Evolutionary conservation across 2,888 invertebrate genomes (phyloP), one percentile per base, ranked within the genome.

Genomic region (Hylaea fasciaria): DNA sequence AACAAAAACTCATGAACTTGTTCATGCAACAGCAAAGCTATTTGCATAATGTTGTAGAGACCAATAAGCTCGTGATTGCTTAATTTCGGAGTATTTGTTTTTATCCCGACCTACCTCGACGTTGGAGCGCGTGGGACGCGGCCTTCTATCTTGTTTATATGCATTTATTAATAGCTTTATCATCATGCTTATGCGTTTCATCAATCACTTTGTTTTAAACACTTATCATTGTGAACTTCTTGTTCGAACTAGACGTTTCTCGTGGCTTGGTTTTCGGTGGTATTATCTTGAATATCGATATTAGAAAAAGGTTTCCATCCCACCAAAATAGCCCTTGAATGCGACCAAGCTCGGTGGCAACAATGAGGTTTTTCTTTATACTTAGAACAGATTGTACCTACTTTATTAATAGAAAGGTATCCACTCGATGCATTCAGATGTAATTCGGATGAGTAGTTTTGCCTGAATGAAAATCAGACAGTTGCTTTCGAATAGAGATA

Each of bases 81-180:
- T 70, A 72, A 72, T 76, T 79, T 80, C 73, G 64, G 73, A 73
- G 69, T 73, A 81, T 82, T 82, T 83, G 83, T 82, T 83, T 78
- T 76, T 74, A 78, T 81, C 81, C 85, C 82, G 89, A 90, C 89
- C 89, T 89, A 89, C 89, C 88, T 88, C 85, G 85, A 82, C 69
- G 84, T 74, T 68, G 65, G 75, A 70, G 73, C 70, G 82, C 82
- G 84, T 85, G 81, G 83, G 83, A 76, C 70, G 76, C 72, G 83
- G 74, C 85, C 83, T 85, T 86, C 82, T 79, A 82, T 86, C 83
- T 32, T 32, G 10, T 32, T 82, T 81, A 82, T 84, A 83, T 85
- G 84, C 80, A 80, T 70, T 82, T 85, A 87, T 89, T 83, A 87
- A 89, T 89, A 87, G 74, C 80, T 72, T 83, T 85, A 85, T 86